Evolutionary conservation across 2,113 vertebrate species (phyloP).

Genomic region (Grallaria varia): DNA sequence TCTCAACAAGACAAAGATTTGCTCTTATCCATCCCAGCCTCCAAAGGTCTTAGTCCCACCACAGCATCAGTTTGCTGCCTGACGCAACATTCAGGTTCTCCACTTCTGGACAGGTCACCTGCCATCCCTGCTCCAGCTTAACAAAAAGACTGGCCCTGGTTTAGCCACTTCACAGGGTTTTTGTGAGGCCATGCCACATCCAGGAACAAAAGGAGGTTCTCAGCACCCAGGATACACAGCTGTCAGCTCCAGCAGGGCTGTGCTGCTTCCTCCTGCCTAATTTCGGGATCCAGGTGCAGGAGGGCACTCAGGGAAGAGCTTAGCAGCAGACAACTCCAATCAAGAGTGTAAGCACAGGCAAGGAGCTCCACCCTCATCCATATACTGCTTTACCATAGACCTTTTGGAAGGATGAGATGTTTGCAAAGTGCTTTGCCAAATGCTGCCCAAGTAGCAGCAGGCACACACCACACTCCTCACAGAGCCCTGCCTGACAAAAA

Average conservation of each 20-base stretch:
- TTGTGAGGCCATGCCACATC: fast-evolving
- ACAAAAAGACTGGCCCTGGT: background rate
- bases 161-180: background rate
- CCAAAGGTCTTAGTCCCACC: background rate
- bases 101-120: background rate
- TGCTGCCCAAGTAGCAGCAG: background rate
- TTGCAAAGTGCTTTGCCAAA: background rate
- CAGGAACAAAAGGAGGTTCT: background rate
- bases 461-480: fast-evolving
- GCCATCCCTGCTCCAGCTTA: background rate
- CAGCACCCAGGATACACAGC: background rate
- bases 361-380: background rate
- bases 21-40: background rate
- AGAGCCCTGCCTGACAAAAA: background rate
- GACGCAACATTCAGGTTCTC: background rate
- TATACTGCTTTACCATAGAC: background rate
- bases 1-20: background rate
- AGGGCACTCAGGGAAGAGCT: background rate
- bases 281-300: background rate
- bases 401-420: background rate
- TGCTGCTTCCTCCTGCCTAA: background rate
- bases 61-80: background rate
- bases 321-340: background rate
- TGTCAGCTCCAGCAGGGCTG: background rate
- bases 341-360: background rate